Conservation (phyloP, 2,113 vertebrate species). For the Erythrolamprus reginae region DNA sequence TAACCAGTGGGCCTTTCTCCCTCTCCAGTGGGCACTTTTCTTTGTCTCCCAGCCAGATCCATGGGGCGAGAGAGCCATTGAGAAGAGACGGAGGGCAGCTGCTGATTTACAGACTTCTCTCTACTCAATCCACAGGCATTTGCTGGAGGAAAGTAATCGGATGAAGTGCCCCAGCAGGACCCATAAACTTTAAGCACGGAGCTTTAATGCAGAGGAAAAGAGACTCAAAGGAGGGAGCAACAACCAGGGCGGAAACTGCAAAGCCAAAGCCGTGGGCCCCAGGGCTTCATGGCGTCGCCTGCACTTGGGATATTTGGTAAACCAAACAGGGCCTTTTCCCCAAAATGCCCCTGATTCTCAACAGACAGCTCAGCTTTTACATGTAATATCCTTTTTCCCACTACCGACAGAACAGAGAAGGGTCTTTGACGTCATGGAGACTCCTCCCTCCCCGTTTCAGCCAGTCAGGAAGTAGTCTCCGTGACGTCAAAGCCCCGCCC, state of each 20-base stretch:
- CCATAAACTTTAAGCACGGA: constrained; percentile 70
- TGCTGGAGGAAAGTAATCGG: constrained; percentile 69
- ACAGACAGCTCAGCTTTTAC: neutral
- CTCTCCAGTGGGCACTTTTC: neutral
- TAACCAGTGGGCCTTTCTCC: no score
- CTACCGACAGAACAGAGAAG: neutral
- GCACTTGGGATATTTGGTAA: constrained; percentile 36
- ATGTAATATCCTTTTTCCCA: no score
- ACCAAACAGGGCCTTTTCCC: neutral
- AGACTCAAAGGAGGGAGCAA: constrained; percentile 49
- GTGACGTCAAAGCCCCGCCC: no score
- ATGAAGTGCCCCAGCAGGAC: constrained; percentile 64
- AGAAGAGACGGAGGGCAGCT: constrained; percentile 10
- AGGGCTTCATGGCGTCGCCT: constrained; percentile 2
- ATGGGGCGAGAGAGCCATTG: constrained; percentile 30
- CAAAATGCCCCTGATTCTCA: neutral
- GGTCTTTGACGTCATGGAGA: no score
- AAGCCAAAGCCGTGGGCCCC: neutral
- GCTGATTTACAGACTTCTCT: constrained; percentile 52
- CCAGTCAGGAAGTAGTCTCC: no score
- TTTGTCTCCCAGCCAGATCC: constrained; percentile 43
- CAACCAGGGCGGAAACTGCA: constrained; percentile 28
- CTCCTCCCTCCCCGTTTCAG: no score
- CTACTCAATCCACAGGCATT: constrained; percentile 25
- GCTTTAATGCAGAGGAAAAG: constrained; percentile 72